A percentile compares a stretch with the other conserved stretches of the same genome.
These are phyloP conservation scores for Euclidia mi DNA, from an alignment of 2,888 invertebrate genomes.

Conservation along the genomic window DNA sequence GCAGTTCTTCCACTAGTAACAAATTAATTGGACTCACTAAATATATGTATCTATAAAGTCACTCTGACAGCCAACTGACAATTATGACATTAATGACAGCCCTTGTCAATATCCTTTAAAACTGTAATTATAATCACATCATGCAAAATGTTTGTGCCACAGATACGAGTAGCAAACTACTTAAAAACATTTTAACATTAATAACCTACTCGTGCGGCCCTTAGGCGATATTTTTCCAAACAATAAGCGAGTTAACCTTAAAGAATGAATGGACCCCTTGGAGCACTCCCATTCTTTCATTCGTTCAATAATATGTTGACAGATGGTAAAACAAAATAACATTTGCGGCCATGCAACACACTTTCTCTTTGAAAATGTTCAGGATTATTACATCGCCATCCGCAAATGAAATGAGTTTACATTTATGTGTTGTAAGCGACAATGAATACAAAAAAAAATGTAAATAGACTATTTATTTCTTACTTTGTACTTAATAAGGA, in stretches of 20 bases:
- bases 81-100: not conserved
- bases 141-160: not conserved
- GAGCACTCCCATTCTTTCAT: constrained; percentile 37
- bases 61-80: not conserved
- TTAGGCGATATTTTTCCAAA: constrained; percentile 26
- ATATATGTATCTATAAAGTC: too few species aligned
- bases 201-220: constrained; percentile 31
- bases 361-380: constrained; percentile 4
- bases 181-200: constrained; percentile 3
- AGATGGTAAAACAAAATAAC: constrained; percentile 32
- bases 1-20: too few species aligned
- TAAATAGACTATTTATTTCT: constrained; percentile 76
- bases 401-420: constrained; percentile 8
- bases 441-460: constrained; percentile 44
- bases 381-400: not conserved
- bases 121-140: too few species aligned
- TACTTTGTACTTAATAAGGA: constrained; percentile 69
- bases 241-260: constrained; percentile 22
- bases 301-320: constrained; percentile 37
- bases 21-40: too few species aligned
- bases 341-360: constrained; percentile 1
- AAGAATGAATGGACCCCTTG: constrained; percentile 32
- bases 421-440: constrained; percentile 28
- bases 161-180: not conserved
- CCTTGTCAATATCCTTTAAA: not conserved